A percentile compares a stretch with the other conserved stretches of the same genome.
Conservation (phyloP, 2,888 invertebrate species). For the Trachelus troglodyta region DNA sequence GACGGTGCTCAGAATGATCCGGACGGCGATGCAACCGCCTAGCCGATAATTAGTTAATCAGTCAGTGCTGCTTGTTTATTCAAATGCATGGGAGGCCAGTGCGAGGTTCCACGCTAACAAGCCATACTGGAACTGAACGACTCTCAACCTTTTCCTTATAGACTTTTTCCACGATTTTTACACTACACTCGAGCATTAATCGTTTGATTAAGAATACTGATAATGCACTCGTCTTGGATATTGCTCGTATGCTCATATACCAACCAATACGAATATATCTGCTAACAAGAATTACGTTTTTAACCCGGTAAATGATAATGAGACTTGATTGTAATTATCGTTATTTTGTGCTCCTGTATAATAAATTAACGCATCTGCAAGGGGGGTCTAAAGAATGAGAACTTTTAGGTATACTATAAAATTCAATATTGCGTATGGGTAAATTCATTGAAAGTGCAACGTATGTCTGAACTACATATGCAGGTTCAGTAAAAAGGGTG, state of each 20-base stretch:
- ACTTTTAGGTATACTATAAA: not conserved
- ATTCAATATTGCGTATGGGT: not conserved
- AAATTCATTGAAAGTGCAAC: not conserved
- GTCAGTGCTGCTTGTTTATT: constrained; percentile 37
- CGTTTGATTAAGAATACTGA: constrained; percentile 49
- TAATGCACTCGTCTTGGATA: constrained; percentile 32
- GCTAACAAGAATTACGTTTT: not conserved
- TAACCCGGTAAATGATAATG: not conserved
- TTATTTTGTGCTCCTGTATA: not conserved
- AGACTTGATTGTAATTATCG: not conserved
- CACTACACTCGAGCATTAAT: constrained; percentile 45
- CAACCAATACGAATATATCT: not conserved
- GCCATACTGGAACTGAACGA: constrained; percentile 12
- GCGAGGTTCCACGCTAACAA: constrained; percentile 34
- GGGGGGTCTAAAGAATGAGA: not conserved
- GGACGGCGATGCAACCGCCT: constrained; percentile 32
- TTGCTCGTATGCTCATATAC: not conserved
- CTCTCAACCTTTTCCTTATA: not conserved
- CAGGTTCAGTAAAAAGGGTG: not conserved
- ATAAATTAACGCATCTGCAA: not conserved
- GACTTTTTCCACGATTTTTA: constrained; percentile 38
- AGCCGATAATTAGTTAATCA: constrained; percentile 52
- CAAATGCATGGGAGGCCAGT: constrained; percentile 22
- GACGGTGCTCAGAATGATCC: constrained; percentile 33
- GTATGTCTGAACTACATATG: not conserved